Evolutionary conservation across 2,888 invertebrate genomes (phyloP).

Genomic region (Agriopis aurantiaria): DNA sequence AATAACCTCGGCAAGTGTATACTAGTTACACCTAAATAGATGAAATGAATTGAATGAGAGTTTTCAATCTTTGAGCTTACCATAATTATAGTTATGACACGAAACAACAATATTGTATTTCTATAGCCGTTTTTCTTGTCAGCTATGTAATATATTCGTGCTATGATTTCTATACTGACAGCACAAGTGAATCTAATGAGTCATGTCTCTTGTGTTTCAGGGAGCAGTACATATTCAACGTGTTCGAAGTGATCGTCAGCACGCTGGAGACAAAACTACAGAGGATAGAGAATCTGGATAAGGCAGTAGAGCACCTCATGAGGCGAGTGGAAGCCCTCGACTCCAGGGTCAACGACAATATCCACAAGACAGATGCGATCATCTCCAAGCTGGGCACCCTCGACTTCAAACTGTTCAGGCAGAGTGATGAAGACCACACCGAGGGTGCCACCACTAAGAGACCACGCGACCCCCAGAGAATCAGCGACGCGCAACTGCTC

Average conservation of each 20-base stretch:
- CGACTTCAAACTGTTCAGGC: slow-evolving; percentile 91
- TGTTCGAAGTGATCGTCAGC: slow-evolving; percentile 96
- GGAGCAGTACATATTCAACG: slow-evolving; percentile 95
- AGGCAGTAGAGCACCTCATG: slow-evolving; percentile 95
- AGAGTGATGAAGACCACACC: slow-evolving; percentile 71
- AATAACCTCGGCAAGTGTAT: too few relatives aligned
- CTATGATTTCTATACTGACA: too few relatives aligned
- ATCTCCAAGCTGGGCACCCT: slow-evolving; percentile 91
- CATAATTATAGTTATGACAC: too few relatives aligned
- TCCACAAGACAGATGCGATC: slow-evolving; percentile 93
- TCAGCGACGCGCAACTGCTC: slow-evolving; percentile 80
- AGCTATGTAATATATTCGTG: too few relatives aligned
- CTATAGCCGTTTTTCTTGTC: not conserved
- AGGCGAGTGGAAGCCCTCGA: slow-evolving; percentile 93
- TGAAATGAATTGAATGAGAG: too few relatives aligned
- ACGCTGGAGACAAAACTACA: slow-evolving; percentile 95
- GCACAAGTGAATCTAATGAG: not conserved
- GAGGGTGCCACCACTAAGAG: slow-evolving; percentile 64
- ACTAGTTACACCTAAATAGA: too few relatives aligned
- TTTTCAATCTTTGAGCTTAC: too few relatives aligned
- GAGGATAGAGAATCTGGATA: slow-evolving; percentile 94
- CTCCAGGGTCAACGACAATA: slow-evolving; percentile 93
- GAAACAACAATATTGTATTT: too few relatives aligned
- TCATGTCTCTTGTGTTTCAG: slow-evolving; percentile 86
- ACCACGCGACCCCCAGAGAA: slow-evolving; percentile 51